Base-by-base conservation (phyloP, 2,888 invertebrate genomes). In the Brassicogethes aeneus region DNA sequence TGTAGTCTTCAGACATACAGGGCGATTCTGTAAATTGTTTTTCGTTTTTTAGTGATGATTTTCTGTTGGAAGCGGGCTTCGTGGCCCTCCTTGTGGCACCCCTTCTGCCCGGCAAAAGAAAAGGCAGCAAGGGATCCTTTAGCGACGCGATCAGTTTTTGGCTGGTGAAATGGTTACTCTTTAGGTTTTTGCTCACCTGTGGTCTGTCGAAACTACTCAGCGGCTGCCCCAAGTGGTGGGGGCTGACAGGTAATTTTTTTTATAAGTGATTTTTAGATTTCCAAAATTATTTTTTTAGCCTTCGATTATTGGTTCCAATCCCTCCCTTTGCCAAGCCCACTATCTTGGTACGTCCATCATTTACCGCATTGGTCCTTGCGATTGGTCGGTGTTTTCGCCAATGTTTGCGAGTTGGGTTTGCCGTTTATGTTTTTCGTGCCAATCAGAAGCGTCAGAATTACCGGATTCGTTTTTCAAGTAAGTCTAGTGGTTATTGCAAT, bases 151-250 rank as follows among this genome's bases (percentile, higher is more conserved):
- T 85, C 34, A 74, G 75, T 2, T 69, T 85, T 50, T 84, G 81
- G 80, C 65, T 80, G 17, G 73, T 82, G 2, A 74, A 77, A 43
- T 86, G 86, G 85, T 69, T 87, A 7, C 69, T 83, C 3, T 85
- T 87, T 44, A 56, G 86, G 34, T 73, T 82, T 38, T 72, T 85
- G 70, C 80, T 86, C 61, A 77, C 82, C 2, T 77, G 77, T 2
- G 85, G 85, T 2, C 70, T 83, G 13, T 76, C 80, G 1, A 87
- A 87, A 63, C 68, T 87, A 30, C 74, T 76, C 30, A 80, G 80
- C 58, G 75, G 76, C 15, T 84, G 83, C 56, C 82, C 84, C 1
- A 73, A 79, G 23, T 87, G 86, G 86, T 87, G 86, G 85, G 76
- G 75, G 48, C 72, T 87, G 30, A 76, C 79, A 57, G 84, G 85